Evolutionary conservation across 1,140 invertebrate genomes (phyloP).

Genomic region (Conus ventricosus): DNA sequence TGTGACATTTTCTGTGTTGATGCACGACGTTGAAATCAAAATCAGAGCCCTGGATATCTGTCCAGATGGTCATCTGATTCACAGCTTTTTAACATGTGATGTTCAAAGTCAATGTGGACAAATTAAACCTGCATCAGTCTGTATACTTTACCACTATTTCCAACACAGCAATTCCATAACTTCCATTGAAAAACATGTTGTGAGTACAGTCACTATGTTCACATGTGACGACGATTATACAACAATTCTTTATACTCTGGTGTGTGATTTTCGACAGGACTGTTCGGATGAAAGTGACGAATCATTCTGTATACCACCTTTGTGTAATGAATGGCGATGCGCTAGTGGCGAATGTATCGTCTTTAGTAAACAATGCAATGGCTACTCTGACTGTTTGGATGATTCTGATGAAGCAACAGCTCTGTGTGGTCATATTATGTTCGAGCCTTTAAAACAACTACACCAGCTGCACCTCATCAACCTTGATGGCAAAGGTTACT

Average conservation of each 20-base stretch:
- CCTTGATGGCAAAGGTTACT: conserved; percentile 2
- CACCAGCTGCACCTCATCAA: background rate
- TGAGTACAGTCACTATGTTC: background rate
- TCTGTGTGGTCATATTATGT: background rate
- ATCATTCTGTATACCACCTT: background rate
- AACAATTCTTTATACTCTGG: background rate
- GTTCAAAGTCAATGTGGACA: background rate
- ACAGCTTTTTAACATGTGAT: conserved; percentile 6
- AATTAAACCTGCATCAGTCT: background rate
- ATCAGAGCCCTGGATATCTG: background rate
- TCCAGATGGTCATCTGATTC: background rate
- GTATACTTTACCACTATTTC: background rate
- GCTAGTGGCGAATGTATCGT: conserved; percentile 1
- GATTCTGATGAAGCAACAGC: conserved; percentile 4
- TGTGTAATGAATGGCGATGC: background rate
- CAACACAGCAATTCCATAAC: too few species aligned
- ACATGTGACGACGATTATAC: background rate
- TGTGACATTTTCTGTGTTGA: background rate
- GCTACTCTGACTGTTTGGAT: background rate
- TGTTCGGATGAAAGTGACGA: conserved; percentile 2
- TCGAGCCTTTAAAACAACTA: too few species aligned
- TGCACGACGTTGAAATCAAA: background rate
- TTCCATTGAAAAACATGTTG: too few species aligned
- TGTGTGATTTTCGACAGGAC: conserved; percentile 15
- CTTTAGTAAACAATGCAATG: background rate